Percentiles rank a stretch among this genome's conserved stretches.
Evolutionary conservation across 1,140 invertebrate genomes (phyloP).

Genomic region (Atta colombica): DNA sequence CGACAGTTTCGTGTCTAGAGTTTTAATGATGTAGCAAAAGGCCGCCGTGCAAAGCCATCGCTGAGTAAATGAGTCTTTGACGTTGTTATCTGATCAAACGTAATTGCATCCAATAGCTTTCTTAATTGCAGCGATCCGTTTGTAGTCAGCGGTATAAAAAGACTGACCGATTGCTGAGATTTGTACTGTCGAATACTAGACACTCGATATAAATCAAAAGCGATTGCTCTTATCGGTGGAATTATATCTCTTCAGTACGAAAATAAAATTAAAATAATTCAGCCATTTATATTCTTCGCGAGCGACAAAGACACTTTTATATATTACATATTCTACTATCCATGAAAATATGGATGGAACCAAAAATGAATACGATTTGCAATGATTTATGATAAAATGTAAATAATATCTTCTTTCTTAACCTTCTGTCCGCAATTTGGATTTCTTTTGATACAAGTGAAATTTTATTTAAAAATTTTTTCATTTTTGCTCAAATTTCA

Average conservation of each 20-base stretch:
- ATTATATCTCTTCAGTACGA: neutral
- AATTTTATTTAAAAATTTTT: too few relatives aligned
- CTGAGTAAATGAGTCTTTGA: neutral
- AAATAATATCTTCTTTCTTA: neutral
- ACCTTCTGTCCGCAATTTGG: too few relatives aligned
- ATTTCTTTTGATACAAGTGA: too few relatives aligned
- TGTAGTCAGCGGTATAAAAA: neutral
- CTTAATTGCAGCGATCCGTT: constrained; percentile 42
- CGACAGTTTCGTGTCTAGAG: constrained; percentile 8
- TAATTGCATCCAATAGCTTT: constrained; percentile 1
- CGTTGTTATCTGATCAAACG: neutral
- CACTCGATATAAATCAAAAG: constrained; percentile 16
- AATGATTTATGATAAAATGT: neutral
- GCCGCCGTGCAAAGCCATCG: neutral
- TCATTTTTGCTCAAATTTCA: too few relatives aligned
- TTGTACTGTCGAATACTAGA: neutral
- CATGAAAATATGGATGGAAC: neutral
- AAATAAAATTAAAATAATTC: constrained; percentile 20
- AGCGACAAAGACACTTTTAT: neutral
- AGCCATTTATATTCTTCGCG: neutral
- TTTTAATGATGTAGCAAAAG: constrained; percentile 10
- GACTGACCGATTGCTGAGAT: neutral
- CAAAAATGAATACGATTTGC: neutral
- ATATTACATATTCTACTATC: neutral
- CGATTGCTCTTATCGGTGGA: neutral